Conservation (phyloP, 2,797 vertebrate species). For the Pachyuromys duprasi region DNA sequence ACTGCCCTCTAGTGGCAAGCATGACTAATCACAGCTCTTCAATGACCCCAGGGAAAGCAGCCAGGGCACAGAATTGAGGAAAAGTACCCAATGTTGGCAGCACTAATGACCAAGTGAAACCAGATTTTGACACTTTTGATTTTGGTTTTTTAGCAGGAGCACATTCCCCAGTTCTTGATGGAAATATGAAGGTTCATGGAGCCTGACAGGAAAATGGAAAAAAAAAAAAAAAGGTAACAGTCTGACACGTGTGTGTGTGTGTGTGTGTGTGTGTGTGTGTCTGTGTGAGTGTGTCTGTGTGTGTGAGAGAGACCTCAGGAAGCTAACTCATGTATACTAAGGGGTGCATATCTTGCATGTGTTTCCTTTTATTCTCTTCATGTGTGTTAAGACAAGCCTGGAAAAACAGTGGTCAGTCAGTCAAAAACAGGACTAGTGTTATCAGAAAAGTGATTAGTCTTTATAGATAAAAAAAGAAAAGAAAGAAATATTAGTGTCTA, state of each 20-base stretch:
- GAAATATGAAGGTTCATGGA: slow-evolving; percentile 7
- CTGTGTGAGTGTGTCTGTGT: not conserved
- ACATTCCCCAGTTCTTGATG: not conserved
- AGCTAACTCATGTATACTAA: not conserved
- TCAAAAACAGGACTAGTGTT: not conserved
- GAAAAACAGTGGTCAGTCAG: not conserved
- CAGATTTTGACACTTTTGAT: not conserved
- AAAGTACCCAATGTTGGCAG: no score
- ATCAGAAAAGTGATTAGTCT: not conserved
- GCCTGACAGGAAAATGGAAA: not conserved
- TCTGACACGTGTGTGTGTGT: not conserved
- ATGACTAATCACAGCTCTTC: slow-evolving; percentile 56
- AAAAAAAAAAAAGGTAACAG: not conserved
- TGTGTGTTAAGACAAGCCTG: not conserved
- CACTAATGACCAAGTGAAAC: not conserved
- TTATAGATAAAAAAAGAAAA: not conserved
- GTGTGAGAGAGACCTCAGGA: not conserved
- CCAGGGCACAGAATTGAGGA: not conserved
- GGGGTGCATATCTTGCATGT: not conserved
- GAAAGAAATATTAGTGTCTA: not conserved
- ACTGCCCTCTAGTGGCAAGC: slow-evolving; percentile 84
- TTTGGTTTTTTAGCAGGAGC: not conserved
- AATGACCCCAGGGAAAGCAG: not conserved
- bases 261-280: not conserved
- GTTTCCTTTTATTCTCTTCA: not conserved